Evolutionary conservation across 2,797 vertebrate genomes (phyloP).

Genomic region (Microchirus variegatus): DNA sequence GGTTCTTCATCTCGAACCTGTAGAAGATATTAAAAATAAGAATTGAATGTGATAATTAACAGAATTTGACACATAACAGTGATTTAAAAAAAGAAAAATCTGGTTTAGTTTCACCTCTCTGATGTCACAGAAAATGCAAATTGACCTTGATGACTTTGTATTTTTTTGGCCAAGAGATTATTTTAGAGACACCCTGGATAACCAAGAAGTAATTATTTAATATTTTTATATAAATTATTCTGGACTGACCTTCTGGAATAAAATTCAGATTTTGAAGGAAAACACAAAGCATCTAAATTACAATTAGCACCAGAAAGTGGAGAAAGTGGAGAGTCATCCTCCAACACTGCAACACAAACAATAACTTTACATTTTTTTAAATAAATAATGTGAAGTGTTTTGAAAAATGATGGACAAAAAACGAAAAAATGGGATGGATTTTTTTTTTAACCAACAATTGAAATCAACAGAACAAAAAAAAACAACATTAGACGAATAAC

Average conservation of each 20-base stretch:
- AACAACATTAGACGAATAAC: conserved; percentile 78
- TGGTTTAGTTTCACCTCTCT: conserved; percentile 80
- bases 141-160: conserved; percentile 8
- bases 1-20: conserved; percentile 89
- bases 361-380: too few relatives aligned
- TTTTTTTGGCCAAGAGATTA: conserved; percentile 3
- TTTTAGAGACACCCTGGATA: too few relatives aligned
- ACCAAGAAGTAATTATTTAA: too few relatives aligned
- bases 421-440: background rate
- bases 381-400: background rate
- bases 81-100: conserved; percentile 8
- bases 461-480: conserved; percentile 17
- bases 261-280: too few relatives aligned
- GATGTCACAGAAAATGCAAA: conserved; percentile 46
- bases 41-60: background rate
- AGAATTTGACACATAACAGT: conserved; percentile 12
- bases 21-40: conserved; percentile 63
- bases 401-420: conserved; percentile 18
- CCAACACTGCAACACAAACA: too few relatives aligned
- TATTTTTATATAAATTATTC: too few relatives aligned
- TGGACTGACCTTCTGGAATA: too few relatives aligned
- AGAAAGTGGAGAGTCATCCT: too few relatives aligned
- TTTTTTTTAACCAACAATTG: background rate
- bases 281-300: too few relatives aligned
- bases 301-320: too few relatives aligned